phyloP scores from a whole-genome alignment of 2,797 vertebrate genomes.

The Propithecus perrieri region DNA sequence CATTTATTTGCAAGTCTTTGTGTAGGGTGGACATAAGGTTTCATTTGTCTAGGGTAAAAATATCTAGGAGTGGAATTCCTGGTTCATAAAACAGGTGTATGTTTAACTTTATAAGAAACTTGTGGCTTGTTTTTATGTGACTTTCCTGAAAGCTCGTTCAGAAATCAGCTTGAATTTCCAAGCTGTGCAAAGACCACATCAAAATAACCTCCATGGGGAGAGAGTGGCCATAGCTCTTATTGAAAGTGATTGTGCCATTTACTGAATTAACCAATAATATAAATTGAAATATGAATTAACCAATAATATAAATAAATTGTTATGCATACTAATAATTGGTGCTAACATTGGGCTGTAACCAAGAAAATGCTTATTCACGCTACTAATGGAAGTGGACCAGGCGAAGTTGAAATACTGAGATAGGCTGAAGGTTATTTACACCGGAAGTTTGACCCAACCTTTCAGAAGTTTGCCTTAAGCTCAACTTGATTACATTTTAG shows the following conservation, averaged over 20 bases:
- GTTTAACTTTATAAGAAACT: background rate
- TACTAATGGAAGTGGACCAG: background rate
- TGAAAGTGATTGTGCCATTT: background rate
- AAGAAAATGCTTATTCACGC: background rate
- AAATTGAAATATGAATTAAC: too few species aligned
- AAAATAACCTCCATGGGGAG: background rate
- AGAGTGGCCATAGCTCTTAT: background rate
- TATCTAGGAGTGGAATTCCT: background rate
- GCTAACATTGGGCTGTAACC: background rate
- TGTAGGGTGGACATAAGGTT: background rate
- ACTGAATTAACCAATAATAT: background rate
- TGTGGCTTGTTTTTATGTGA: background rate
- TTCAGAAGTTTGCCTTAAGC: slow-evolving; percentile 43
- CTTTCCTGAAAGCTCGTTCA: background rate
- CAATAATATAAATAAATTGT: too few species aligned
- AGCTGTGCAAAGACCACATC: background rate
- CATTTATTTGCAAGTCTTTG: background rate
- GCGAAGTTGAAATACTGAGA: background rate
- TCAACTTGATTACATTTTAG: slow-evolving; percentile 14
- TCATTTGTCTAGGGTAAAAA: background rate
- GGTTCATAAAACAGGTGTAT: background rate
- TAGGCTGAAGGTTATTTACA: background rate
- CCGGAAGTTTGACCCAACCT: background rate
- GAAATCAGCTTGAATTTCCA: background rate
- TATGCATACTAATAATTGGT: background rate